Conservation (phyloP, 2,113 vertebrate species). For the Ophthalmolycus amberensis region DNA sequence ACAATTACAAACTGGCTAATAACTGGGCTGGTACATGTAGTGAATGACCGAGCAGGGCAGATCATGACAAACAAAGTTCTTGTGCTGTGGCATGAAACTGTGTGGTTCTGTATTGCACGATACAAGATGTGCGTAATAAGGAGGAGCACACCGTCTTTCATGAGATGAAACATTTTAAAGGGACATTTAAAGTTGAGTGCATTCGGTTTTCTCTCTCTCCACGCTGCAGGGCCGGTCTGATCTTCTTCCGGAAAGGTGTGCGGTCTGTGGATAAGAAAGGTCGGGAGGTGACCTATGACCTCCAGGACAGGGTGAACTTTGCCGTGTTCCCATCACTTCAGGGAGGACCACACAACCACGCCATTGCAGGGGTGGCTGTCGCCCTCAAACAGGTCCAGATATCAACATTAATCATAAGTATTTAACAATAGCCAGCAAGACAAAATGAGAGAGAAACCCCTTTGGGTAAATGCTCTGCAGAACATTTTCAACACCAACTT, state of each 20-base stretch:
- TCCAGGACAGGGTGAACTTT: constrained; percentile 93
- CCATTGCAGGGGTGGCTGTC: constrained; percentile 91
- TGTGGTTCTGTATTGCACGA: not conserved
- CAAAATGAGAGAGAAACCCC: not conserved
- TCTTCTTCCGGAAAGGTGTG: constrained; percentile 92
- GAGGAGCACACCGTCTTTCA: not conserved
- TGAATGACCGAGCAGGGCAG: not conserved
- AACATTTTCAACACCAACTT: not conserved
- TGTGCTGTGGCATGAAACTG: not conserved
- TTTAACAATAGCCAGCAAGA: not conserved
- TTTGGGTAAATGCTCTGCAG: not conserved
- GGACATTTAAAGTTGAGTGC: not conserved
- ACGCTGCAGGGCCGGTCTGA: constrained; percentile 87
- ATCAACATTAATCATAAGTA: not conserved
- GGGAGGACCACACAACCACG: constrained; percentile 93
- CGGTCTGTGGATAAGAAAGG: constrained; percentile 88
- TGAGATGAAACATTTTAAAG: not conserved
- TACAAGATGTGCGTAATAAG: too few relatives aligned
- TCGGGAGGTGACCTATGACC: constrained; percentile 85
- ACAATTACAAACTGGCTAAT: not conserved
- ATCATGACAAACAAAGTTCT: too few relatives aligned
- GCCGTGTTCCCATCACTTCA: constrained; percentile 93
- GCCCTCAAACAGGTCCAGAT: constrained; percentile 89
- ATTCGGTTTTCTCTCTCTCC: not conserved
- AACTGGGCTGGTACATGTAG: not conserved